phyloP scores from a whole-genome alignment of 1,140 invertebrate species.

The Lepidurus apus region DNA sequence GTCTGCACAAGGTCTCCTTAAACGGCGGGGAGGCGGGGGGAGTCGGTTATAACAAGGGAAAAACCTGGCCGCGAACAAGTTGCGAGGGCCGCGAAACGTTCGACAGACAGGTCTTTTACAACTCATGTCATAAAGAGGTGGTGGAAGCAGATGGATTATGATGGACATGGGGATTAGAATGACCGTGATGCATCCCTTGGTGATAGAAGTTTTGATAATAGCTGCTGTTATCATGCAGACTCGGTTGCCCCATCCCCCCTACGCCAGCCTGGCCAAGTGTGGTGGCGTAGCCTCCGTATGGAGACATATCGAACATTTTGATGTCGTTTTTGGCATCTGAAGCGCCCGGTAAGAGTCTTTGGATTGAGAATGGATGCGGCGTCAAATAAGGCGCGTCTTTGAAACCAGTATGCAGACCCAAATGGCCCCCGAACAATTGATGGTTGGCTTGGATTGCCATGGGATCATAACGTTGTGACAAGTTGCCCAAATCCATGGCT shows the following conservation, averaged over 20 bases:
- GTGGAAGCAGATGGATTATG: slow-evolving; percentile 24
- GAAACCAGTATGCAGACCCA: slow-evolving; percentile 31
- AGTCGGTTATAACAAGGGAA: too few relatives aligned
- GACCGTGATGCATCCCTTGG: slow-evolving; percentile 32
- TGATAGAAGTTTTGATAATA: slow-evolving; percentile 34
- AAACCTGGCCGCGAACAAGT: too few relatives aligned
- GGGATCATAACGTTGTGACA: slow-evolving; percentile 32
- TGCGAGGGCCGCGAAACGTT: not conserved
- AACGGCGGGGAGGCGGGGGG: too few relatives aligned
- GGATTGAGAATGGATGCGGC: slow-evolving; percentile 87
- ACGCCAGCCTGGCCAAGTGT: not conserved
- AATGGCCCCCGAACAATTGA: slow-evolving; percentile 29
- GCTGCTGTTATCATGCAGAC: slow-evolving; percentile 29
- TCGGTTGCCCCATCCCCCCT: slow-evolving; percentile 1
- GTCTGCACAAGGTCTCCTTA: too few relatives aligned
- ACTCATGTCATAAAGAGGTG: slow-evolving; percentile 19
- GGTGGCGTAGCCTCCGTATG: slow-evolving; percentile 51
- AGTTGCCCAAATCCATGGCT: slow-evolving; percentile 30
- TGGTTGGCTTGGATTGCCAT: slow-evolving; percentile 30
- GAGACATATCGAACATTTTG: slow-evolving; percentile 52
- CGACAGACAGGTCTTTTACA: not conserved
- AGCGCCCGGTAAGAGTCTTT: slow-evolving; percentile 71
- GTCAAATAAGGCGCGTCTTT: slow-evolving; percentile 30
- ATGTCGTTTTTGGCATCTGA: slow-evolving; percentile 63
- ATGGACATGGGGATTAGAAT: slow-evolving; percentile 27